Base-by-base conservation (phyloP, 2,113 vertebrate genomes). In the Pitta sordida region DNA sequence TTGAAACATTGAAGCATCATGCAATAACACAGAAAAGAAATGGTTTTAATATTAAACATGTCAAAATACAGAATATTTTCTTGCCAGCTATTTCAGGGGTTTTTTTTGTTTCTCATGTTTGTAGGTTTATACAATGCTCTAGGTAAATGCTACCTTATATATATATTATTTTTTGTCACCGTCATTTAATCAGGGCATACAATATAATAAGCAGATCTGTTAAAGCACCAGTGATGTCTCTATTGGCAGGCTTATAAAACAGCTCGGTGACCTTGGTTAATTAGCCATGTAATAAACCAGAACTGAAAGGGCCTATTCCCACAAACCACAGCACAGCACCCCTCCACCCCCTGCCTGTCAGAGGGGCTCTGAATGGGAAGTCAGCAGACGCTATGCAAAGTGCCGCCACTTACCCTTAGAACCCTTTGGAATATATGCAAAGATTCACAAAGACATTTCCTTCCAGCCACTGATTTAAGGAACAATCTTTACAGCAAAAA, bases 251-350 rank as follows among this genome's bases (percentile, higher is more conserved):
- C 90, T 96, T 85, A 64, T 92, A 95, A 96, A 96, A 94, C 91
- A 85, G 92, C 94, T 92, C 36, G 75, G 85, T 97, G 97, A 97
- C 97, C 97, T 96, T 95, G 96, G 93, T 96, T 98, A 97, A 97
- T 97, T 97, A 98, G 97, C 97, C 97, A 96, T 96, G 94, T 97
- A 98, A 98, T 97, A 97, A 97, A 97, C 82, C 97, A 96, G 97
- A 96, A 93, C 95, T 92, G 88, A 97, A 97, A 97, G 93, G 95
- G 64, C 96, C 83, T 90, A 94, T 97, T 97, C 97, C 97, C 97
- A 97, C 94, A 96, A 92, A 97, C 96, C 90, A 53, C 60, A 75
- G 94, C 96, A 74, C 96, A 96, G 93, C 91, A 82, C 74, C 94
- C 91, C 94, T 97, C 96, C 90, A 93, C 93, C 92, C 93, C 91